Conservation (phyloP, 2,888 invertebrate genomes). For the Lepidocyrtoides sp. region DNA sequence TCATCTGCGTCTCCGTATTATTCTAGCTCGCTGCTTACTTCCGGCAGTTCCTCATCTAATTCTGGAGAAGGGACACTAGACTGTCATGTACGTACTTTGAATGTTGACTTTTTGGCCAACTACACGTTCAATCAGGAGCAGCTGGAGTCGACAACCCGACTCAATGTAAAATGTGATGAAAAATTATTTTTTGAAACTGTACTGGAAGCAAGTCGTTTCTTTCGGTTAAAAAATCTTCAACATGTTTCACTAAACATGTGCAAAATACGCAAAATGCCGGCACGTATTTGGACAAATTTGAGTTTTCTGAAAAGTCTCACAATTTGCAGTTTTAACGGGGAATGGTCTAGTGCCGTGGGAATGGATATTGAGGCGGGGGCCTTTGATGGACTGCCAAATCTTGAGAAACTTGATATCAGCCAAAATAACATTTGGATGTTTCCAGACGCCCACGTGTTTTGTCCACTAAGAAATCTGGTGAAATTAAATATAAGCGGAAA, state of each 20-base stretch:
- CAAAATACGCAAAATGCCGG: constrained; percentile 86
- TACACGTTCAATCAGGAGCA: constrained; percentile 82
- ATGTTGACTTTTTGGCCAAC: constrained; percentile 81
- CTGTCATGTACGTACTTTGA: constrained; percentile 82
- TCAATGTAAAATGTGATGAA: constrained; percentile 93
- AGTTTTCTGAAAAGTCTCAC: constrained; percentile 94
- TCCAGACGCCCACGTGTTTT: constrained; percentile 90
- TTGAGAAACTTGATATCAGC: constrained; percentile 92
- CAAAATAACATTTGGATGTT: constrained; percentile 94
- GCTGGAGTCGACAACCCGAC: constrained; percentile 83
- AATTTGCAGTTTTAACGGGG: constrained; percentile 90
- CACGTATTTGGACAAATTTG: constrained; percentile 84
- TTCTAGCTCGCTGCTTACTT: constrained; percentile 42
- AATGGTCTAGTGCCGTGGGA: constrained; percentile 92
- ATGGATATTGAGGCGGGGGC: constrained; percentile 91
- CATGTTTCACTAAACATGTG: constrained; percentile 86
- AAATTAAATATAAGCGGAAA: constrained; percentile 92
- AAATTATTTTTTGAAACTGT: constrained; percentile 93
- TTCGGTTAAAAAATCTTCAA: constrained; percentile 86
- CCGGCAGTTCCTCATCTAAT: constrained; percentile 37
- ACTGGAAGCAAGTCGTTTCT: constrained; percentile 88
- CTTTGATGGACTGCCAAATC: constrained; percentile 91
- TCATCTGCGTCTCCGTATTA: constrained; percentile 54
- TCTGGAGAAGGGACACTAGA: constrained; percentile 59
- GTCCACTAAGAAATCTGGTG: constrained; percentile 93